Percentiles rank a stretch among this genome's conserved stretches.
These are phyloP conservation scores for Arizona elegans DNA, from an alignment of 2,113 vertebrate genomes.

Conservation along the genomic window DNA sequence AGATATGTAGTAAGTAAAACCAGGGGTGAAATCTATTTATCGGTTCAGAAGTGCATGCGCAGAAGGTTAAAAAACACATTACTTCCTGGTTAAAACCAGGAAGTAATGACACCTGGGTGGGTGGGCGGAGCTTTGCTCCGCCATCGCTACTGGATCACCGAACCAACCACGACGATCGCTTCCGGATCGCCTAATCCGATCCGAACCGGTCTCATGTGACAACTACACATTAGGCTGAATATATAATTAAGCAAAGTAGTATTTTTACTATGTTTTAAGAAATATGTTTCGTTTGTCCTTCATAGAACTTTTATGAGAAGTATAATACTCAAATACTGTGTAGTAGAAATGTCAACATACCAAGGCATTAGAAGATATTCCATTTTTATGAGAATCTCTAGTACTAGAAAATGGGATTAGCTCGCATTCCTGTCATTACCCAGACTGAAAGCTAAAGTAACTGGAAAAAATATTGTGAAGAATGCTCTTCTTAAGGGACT, in stretches of 20 bases:
- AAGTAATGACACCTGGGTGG: too few species aligned
- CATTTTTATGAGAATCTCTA: background rate
- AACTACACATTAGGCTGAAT: background rate
- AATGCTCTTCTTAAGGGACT: background rate
- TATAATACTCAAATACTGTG: background rate
- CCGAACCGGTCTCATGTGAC: background rate
- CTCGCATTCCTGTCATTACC: background rate
- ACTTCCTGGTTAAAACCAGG: too few species aligned
- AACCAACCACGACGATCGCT: too few species aligned
- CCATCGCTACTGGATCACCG: too few species aligned
- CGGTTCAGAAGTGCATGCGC: too few species aligned
- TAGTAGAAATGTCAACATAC: background rate
- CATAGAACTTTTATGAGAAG: background rate
- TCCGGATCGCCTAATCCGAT: too few species aligned
- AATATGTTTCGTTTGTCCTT: background rate
- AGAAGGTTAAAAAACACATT: too few species aligned
- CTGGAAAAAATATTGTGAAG: background rate
- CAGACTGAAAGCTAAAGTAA: background rate
- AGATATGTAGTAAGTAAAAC: background rate
- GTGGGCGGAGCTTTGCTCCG: too few species aligned
- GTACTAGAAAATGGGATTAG: background rate
- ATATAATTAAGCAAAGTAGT: background rate
- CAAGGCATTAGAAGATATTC: background rate
- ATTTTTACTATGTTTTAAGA: background rate
- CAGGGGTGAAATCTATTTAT: too few species aligned